phyloP scores from a whole-genome alignment of 2,113 vertebrate species.

The Suricata suricatta region DNA sequence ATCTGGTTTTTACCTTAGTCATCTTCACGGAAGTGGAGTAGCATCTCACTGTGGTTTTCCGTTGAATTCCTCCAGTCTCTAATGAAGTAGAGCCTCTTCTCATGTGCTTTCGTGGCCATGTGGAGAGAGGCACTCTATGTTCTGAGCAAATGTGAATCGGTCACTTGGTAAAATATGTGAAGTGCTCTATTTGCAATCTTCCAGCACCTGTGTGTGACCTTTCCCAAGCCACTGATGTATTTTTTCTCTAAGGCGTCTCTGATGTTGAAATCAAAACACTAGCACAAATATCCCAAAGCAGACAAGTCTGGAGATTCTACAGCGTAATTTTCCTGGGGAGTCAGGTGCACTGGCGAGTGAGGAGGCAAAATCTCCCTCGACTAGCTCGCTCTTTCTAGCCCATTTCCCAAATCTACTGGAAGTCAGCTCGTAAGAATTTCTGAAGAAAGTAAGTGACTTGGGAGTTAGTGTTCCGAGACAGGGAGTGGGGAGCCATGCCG shows the following conservation, averaged over 20 bases:
- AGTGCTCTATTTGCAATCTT: conserved; percentile 9
- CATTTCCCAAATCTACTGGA: conserved; percentile 33
- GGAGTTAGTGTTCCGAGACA: background rate
- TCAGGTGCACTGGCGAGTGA: rapidly evolving
- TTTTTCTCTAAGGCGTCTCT: conserved; percentile 33
- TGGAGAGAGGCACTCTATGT: background rate
- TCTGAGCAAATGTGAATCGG: conserved; percentile 39
- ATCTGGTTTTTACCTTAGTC: background rate
- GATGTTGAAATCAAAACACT: conserved; percentile 35
- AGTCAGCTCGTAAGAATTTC: conserved; percentile 11
- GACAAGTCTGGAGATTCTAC: conserved; percentile 26
- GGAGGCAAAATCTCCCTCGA: background rate
- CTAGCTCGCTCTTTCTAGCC: background rate
- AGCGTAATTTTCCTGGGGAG: background rate
- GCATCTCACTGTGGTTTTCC: background rate
- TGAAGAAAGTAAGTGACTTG: background rate
- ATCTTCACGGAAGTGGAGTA: background rate
- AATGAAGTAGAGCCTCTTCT: background rate
- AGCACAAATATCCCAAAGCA: conserved; percentile 3
- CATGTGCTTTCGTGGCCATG: background rate
- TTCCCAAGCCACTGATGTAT: conserved; percentile 18
- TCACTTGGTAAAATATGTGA: background rate
- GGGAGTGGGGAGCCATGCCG: background rate
- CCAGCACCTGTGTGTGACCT: background rate
- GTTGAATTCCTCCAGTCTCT: background rate